Conservation (phyloP, 2,113 vertebrate species). For the Argyrosomus japonicus region DNA sequence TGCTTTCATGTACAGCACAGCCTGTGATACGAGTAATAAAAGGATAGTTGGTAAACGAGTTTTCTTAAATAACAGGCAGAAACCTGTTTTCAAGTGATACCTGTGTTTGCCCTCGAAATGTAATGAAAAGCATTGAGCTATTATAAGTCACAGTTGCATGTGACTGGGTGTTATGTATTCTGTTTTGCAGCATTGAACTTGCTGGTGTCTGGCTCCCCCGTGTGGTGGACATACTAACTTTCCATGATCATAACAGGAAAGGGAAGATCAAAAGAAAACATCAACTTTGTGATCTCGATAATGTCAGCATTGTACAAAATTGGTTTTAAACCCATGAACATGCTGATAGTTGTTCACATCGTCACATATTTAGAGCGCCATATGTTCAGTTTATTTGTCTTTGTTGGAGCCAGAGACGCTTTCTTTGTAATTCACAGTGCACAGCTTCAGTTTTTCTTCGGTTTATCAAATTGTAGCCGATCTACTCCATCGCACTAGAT, state of each 20-base stretch:
- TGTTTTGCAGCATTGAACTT: constrained; percentile 2
- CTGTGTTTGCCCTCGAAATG: background rate
- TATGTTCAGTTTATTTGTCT: background rate
- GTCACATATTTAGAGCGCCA: background rate
- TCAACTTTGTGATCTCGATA: background rate
- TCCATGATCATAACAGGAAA: background rate
- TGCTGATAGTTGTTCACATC: background rate
- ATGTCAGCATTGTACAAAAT: background rate
- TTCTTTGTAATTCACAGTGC: background rate
- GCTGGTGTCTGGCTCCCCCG: constrained; percentile 62
- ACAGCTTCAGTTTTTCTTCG: too few species aligned
- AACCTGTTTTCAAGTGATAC: background rate
- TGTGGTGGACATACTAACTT: constrained; percentile 56
- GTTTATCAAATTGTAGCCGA: background rate
- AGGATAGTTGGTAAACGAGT: background rate
- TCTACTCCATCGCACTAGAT: background rate
- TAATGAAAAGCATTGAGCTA: constrained; percentile 33
- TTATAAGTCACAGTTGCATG: constrained; percentile 51
- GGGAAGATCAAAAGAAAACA: background rate
- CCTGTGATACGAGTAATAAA: background rate
- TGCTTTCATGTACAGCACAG: background rate
- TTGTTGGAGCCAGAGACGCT: background rate
- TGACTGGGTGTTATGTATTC: constrained; percentile 45
- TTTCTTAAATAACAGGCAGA: background rate
- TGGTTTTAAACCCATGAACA: background rate